Evolutionary conservation across 2,888 invertebrate genomes (phyloP).

Genomic region (Ctenicera cuprea): DNA sequence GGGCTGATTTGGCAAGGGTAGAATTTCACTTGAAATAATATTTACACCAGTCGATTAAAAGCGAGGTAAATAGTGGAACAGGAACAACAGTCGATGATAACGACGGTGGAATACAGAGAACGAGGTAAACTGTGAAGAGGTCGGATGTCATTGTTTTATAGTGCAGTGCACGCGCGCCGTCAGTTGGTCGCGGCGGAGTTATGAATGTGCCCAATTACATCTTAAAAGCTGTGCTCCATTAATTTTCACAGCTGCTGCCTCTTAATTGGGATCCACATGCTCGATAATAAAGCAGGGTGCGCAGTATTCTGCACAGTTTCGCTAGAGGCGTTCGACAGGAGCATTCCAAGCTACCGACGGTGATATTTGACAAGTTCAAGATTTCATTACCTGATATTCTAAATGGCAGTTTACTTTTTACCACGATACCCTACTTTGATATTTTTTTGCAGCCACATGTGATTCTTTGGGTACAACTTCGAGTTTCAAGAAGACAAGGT

Average conservation of each 20-base stretch:
- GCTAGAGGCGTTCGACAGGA: slow-evolving; percentile 52
- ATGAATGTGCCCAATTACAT: slow-evolving; percentile 80
- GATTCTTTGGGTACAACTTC: too few relatives aligned
- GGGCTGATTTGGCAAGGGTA: slow-evolving; percentile 58
- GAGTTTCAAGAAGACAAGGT: too few relatives aligned
- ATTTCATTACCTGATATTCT: slow-evolving; percentile 2
- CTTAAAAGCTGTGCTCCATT: slow-evolving; percentile 79
- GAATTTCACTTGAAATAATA: slow-evolving; percentile 59
- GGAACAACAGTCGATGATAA: slow-evolving; percentile 2
- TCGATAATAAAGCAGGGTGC: slow-evolving; percentile 74
- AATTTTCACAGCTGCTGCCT: slow-evolving; percentile 79
- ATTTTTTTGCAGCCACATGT: too few relatives aligned
- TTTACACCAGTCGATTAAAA: slow-evolving; percentile 49
- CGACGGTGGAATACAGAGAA: slow-evolving; percentile 31
- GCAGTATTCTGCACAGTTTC: slow-evolving; percentile 55
- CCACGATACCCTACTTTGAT: too few relatives aligned
- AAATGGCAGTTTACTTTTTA: neutral
- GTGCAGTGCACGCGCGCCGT: slow-evolving; percentile 56
- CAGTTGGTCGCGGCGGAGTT: slow-evolving; percentile 70
- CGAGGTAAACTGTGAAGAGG: slow-evolving; percentile 51
- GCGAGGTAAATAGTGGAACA: slow-evolving; percentile 27
- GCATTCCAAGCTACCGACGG: slow-evolving; percentile 34
- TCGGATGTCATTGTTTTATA: slow-evolving; percentile 55
- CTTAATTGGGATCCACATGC: slow-evolving; percentile 78
- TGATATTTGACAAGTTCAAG: slow-evolving; percentile 11